Evolutionary conservation across 2,797 vertebrate genomes (phyloP).

Genomic region (Sebastes dallii): DNA sequence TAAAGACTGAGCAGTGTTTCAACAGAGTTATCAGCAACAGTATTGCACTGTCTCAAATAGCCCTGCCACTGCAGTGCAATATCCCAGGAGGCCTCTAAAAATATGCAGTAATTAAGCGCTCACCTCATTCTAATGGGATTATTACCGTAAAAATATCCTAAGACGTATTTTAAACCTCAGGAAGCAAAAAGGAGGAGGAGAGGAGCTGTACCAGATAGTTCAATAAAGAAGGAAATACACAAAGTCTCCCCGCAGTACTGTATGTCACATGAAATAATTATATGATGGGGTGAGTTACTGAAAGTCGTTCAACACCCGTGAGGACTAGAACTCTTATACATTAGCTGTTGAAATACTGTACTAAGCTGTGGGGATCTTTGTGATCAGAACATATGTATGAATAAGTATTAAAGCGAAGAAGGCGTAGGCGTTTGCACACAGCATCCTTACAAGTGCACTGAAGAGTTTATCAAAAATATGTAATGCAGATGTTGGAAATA

Average conservation of each 20-base stretch:
- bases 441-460: neutral
- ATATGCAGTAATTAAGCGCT: constrained; percentile 74
- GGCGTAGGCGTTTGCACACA: too few species aligned
- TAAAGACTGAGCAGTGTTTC: constrained; percentile 28
- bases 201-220: constrained; percentile 1
- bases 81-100: constrained; percentile 65
- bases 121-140: constrained; percentile 65
- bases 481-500: neutral
- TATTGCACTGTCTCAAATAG: constrained; percentile 35
- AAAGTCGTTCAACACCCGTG: neutral
- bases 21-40: constrained; percentile 19
- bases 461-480: neutral
- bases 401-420: neutral
- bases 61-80: constrained; percentile 31
- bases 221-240: neutral
- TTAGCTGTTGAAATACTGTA: neutral
- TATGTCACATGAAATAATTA: neutral
- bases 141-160: constrained; percentile 59
- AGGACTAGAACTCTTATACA: neutral
- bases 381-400: neutral
- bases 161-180: constrained; percentile 46
- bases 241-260: neutral
- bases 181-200: neutral
- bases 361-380: neutral
- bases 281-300: neutral